Base-by-base conservation (phyloP, 1,140 invertebrate genomes). In the Dendrolimus punctatus region DNA sequence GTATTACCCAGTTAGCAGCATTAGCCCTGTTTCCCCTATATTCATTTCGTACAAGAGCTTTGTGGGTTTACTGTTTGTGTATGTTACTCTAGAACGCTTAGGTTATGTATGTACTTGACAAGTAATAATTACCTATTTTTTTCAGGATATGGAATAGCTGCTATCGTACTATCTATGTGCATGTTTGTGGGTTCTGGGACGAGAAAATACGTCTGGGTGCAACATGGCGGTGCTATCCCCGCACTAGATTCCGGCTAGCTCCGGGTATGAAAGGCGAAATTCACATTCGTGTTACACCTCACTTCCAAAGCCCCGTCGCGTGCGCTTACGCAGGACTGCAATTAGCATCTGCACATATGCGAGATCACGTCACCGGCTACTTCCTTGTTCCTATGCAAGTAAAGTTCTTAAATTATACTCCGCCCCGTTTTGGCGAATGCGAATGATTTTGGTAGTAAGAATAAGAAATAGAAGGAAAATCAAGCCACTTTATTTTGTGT, bases 171-270 rank as follows among this genome's bases (percentile, higher is more conserved):
- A 64, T 80, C n/a, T 80, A 73, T 42, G 40, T 81, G 7, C 53
- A 62, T 9, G 73, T 65, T 45, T 74, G 72, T 42, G 73, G 73
- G 2, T 48, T 84, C 5, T 80, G 72, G 76, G 56, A 74, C 36
- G 73, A 76, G 0, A 62, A 47, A 6, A 66, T 65, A 8, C 58
- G 67, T 8, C 50, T 73, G 0, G 73, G 76, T 7, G 78, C 76
- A 5, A 64, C 58, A 40, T 81, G 71, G 75, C 41, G 57, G 6
- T 73, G 68, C 49, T 75, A 60, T 9, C 78, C 75, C 5, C 68
- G 64, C 6, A 79, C 67, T 0, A 71, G 73, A 48, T 63, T 71
- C 51, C 62, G 64, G 5, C 44, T 81, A 10, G 64, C 71, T 0
- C 73, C 76, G 40, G 80, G 80, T 2, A 49, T 81, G 3, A 57